phyloP scores from a whole-genome alignment of 2,888 invertebrate genomes.

The Phyllotreta striolata region DNA sequence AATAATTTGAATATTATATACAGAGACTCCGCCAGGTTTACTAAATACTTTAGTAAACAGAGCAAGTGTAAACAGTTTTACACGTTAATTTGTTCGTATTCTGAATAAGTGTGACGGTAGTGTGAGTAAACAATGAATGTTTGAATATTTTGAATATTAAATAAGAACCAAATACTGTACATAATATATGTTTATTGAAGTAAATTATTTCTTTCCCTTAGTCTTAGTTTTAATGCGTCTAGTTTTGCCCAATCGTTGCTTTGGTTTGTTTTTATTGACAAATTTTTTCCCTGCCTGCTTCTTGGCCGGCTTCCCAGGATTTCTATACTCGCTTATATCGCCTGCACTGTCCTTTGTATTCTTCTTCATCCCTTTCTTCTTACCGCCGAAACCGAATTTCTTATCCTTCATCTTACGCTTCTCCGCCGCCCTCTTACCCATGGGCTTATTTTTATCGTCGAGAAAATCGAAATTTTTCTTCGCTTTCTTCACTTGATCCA shows the following conservation, averaged over 20 bases:
- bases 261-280: slow-evolving; percentile 53
- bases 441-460: slow-evolving; percentile 64
- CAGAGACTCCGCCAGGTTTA: slow-evolving; percentile 64
- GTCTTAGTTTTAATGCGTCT: slow-evolving; percentile 60
- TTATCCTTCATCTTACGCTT: slow-evolving; percentile 77
- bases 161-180: background rate
- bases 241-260: slow-evolving; percentile 63
- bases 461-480: slow-evolving; percentile 82
- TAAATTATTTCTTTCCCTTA: slow-evolving; percentile 46
- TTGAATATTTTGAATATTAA: slow-evolving; percentile 6
- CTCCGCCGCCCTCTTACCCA: slow-evolving; percentile 56
- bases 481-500: slow-evolving; percentile 92
- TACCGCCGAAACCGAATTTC: slow-evolving; percentile 95
- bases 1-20: slow-evolving; percentile 76
- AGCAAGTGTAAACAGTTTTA: slow-evolving; percentile 55
- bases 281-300: slow-evolving; percentile 40
- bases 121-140: no score
- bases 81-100: slow-evolving; percentile 57
- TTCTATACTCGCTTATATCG: slow-evolving; percentile 68
- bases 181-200: slow-evolving; percentile 1
- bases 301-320: slow-evolving; percentile 53
- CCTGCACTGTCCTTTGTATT: slow-evolving; percentile 85
- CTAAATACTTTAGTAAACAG: slow-evolving; percentile 57
- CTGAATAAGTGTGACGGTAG: slow-evolving; percentile 50
- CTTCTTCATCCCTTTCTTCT: slow-evolving; percentile 87